Evolutionary conservation across 2,888 invertebrate genomes (phyloP), one percentile per base, ranked within the genome.

Genomic region (Aleiodes testaceus): DNA sequence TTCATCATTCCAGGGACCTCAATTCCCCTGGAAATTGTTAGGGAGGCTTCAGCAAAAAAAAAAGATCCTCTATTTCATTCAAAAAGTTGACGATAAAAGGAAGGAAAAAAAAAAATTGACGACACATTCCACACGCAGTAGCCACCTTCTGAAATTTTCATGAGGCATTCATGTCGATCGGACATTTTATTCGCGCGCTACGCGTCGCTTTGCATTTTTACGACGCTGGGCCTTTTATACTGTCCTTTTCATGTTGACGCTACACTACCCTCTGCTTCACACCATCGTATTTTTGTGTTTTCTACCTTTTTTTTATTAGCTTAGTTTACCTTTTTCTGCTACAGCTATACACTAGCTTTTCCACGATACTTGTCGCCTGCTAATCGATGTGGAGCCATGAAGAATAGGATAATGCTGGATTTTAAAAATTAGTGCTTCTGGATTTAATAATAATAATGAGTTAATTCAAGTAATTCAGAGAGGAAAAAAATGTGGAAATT

Each of bases 161-260:
- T 82, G 83, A 82, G 82, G 67, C 78, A 82, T 78, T 45, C 61
- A 69, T 76, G 74, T 78, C 80, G 80, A 82, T 81, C 82, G 78
- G 72, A 71, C 72, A 77, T 83, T 83, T 82, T 82, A 82, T 82
- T 82, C 77, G 75, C 78, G 55, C 42, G 47, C 18, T 14, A 53
- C 75, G 75, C 72, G 77, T 74, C 75, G 78, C 81, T 82, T 83
- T 82, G 81, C 81, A 82, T 83, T 83, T 82, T 83, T 82, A 82
- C 81, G 82, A 81, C 74, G 67, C 11, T 64, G 45, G 49, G 63
- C 16, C 77, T 66, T 73, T 72, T 74, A 75, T 76, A 75, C 59
- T 65, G 61, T 69, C 69, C 74, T 45, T 55, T 79, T 70, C 76
- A 63, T 63, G 69, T 69, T 70, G 12, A 72, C 74, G 77, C 75